Percentiles rank a stretch among this genome's conserved stretches.
Conservation (phyloP, 37 sponge, comb jelly and placozoan genomes). For the Haliclona indistincta region DNA sequence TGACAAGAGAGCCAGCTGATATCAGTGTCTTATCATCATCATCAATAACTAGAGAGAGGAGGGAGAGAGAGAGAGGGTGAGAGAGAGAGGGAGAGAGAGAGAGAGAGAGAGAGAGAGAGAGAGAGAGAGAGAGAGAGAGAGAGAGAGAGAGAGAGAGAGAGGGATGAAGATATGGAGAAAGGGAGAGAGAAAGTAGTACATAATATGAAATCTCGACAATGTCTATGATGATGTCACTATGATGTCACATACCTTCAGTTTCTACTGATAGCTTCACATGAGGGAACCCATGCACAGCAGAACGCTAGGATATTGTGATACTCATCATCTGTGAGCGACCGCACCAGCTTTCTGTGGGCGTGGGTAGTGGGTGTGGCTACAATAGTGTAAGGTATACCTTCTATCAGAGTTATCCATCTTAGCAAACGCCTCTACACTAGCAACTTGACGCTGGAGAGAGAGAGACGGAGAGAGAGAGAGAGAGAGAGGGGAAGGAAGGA, state of each 20-base stretch:
- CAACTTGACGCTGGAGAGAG: slow-evolving; percentile 30
- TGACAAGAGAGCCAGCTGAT: slow-evolving; percentile 80
- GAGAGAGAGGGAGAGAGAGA: too few species aligned
- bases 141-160: too few species aligned
- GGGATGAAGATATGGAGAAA: too few species aligned
- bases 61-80: too few species aligned
- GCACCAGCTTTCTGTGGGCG: slow-evolving; percentile 30
- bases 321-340: slow-evolving; percentile 83
- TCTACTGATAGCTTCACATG: slow-evolving; percentile 71
- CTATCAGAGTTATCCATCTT: slow-evolving; percentile 49
- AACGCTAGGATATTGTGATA: slow-evolving; percentile 81
- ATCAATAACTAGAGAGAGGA: slow-evolving; percentile 55
- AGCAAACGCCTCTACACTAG: slow-evolving; percentile 55
- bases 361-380: background rate
- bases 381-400: slow-evolving; percentile 13
- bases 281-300: slow-evolving; percentile 68
- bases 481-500: too few species aligned
- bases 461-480: too few species aligned
- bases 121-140: too few species aligned
- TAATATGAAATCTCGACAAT: too few species aligned
- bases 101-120: too few species aligned
- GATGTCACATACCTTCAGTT: slow-evolving; percentile 42
- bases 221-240: background rate
- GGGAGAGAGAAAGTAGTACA: too few species aligned
- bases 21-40: slow-evolving; percentile 49